Evolutionary conservation across 2,888 invertebrate species (phyloP), one percentile per base, ranked within the genome.

Genomic region (Dicyrtoma fusca): DNA sequence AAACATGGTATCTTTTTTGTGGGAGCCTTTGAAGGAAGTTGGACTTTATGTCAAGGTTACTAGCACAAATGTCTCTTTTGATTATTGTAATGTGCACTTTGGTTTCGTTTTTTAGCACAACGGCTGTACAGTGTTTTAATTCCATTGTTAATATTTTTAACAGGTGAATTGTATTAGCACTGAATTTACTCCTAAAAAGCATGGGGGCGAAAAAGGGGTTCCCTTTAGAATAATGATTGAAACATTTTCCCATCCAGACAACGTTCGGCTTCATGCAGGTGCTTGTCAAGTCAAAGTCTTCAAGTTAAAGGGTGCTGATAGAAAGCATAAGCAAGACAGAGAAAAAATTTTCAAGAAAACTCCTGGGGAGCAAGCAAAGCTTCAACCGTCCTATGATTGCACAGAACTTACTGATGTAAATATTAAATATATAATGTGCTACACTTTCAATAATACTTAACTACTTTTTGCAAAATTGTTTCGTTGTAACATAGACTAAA

Each of bases 171-270:
- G 96, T 84, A 97, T 97, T 82, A 96, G 96, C 75, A 97, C 97
- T 0, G 97, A 97, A 85, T 97, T 97, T 83, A 97, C 97, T 0
- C 94, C 95, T 0, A 97, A 96, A 84, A 97, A 97, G 82, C 97
- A 97, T 84, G 97, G 97, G 62, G 97, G 97, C 0, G 97, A 97
- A 85, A 97, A 97, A 83, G 97, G 97, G 0, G 97, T 97, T 0
- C 97, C 97, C 0, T 97, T 97, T 86, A 89, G 97, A 62, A 91
- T 97, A 77, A 95, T 96, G 85, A 92, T 97, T 78, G 97, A 97
- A 85, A 96, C 96, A 0, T 91, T 88, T 81, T 85, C 91, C 34
- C 88, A 89, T 1, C 85, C 85, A 21, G 87, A 88, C 44, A 82
- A 79, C 23, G 75, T 83, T 81, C 87, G 93, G n/a, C 85, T 97